Evolutionary conservation across 2,113 vertebrate genomes (phyloP), one percentile per base, ranked within the genome.

Genomic region (Cyanocitta stelleri): DNA sequence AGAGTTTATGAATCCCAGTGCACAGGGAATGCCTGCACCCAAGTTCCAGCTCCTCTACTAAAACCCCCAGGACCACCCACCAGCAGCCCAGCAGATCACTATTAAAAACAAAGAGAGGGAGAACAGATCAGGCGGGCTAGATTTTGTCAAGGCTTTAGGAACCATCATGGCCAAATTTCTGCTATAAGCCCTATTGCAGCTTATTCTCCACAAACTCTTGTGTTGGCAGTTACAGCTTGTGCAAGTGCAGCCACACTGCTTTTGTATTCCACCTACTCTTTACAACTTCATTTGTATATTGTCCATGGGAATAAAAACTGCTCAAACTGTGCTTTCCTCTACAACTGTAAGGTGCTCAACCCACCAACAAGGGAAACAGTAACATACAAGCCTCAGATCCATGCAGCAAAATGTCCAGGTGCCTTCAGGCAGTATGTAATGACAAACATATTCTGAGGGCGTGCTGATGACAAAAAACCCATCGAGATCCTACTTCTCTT

Each of bases 211-310:
- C 23, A 37, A 86, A 14, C 43, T 55, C 68, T 33, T 49, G 35
- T 1, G 0, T 3, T 49, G 32, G n/a, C 1, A 1, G 9, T n/a
- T 82, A 80, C 0, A 0, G n/a, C 22, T n/a, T 24, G 33, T 37
- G 55, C 63, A 61, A 41, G 46, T 14, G 51, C 3, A 29, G 37
- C 58, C 85, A 56, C 1, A 1, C 17, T 85, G 26, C 27, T 79
- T 85, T 54, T 61, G 16, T 32, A 41, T 32, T 68, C 37, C 44
- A 39, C 13, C 32, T 29, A 14, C 18, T 82, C 44, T 44, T 79
- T 44, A 91, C 43, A 77, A 54, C 13, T 18, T 49, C 44, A 33
- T 46, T 35, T 82, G 32, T 44, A 22, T 49, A 66, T 10, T 37
- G 19, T 16, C 61, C 17, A 21, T 2, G 52, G 33, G 56, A 87